phyloP scores from a whole-genome alignment of 1,140 invertebrate genomes.

The Tetranychus urticae region DNA sequence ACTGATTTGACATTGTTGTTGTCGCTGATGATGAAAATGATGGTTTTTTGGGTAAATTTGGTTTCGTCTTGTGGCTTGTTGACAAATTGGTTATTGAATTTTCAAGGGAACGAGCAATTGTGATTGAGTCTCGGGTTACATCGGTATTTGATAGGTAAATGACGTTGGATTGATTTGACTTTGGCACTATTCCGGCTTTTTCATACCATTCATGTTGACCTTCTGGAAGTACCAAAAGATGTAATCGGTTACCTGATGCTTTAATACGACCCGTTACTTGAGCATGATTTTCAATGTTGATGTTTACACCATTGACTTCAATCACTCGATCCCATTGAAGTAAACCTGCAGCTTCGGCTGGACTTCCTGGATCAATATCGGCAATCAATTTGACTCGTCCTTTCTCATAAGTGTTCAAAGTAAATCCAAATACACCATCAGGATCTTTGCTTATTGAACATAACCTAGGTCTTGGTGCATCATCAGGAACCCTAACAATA shows the following conservation, averaged over 20 bases:
- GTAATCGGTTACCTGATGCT: background rate
- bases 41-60: too few species aligned
- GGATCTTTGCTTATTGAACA: background rate
- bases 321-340: background rate
- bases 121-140: background rate
- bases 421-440: background rate
- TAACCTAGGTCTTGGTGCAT: background rate
- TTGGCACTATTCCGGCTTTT: background rate
- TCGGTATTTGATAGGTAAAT: background rate
- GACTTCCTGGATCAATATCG: background rate
- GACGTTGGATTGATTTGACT: background rate
- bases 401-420: background rate
- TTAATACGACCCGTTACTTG: background rate
- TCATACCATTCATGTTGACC: background rate
- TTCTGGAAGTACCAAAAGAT: background rate
- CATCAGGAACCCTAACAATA: background rate
- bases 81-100: background rate
- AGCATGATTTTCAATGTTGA: background rate
- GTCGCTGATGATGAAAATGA: too few species aligned
- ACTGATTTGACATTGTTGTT: too few species aligned
- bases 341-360: background rate
- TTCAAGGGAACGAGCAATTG: background rate
- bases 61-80: background rate
- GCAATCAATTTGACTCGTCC: background rate
- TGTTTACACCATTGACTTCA: background rate